These are phyloP conservation scores for Sturnira hondurensis DNA, from an alignment of 2,113 vertebrate species.

Conservation along the genomic window DNA sequence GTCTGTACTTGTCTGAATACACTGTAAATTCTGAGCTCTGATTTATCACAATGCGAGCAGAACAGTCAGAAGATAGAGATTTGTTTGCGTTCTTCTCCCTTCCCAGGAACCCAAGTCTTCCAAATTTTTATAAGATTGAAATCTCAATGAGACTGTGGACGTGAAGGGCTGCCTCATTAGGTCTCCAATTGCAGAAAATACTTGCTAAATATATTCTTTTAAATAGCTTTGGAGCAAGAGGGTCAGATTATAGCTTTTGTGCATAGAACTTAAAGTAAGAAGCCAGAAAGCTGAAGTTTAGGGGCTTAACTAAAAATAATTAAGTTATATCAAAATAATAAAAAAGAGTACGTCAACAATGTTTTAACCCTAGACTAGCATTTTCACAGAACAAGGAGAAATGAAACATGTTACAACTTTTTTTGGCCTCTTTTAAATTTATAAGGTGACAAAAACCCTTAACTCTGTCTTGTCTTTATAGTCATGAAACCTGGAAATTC, in stretches of 20 bases:
- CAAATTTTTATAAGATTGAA: constrained; percentile 8
- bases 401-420: not conserved
- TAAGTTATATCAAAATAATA: not conserved
- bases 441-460: rapidly evolving
- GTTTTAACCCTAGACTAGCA: not conserved
- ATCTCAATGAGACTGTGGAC: constrained; percentile 17
- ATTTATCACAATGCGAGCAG: constrained; percentile 33
- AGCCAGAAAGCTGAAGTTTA: not conserved
- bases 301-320: not conserved
- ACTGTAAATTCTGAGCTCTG: constrained; percentile 35
- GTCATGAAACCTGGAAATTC: not conserved
- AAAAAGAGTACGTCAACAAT: not conserved
- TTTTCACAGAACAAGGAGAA: not conserved
- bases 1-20: not conserved
- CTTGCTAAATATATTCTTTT: constrained; percentile 10
- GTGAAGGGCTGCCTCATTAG: constrained; percentile 9
- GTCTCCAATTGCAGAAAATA: not conserved
- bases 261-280: not conserved
- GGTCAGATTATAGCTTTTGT: not conserved
- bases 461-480: not conserved
- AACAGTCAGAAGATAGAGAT: constrained; percentile 24
- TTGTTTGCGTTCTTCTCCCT: constrained; percentile 28
- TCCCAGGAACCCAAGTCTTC: not conserved
- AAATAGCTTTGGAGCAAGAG: not conserved
- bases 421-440: not conserved